A percentile compares a stretch with the other conserved stretches of the same genome.
These are phyloP conservation scores for Phocoena sinus DNA, from an alignment of 2,113 vertebrate genomes.

Conservation along the genomic window DNA sequence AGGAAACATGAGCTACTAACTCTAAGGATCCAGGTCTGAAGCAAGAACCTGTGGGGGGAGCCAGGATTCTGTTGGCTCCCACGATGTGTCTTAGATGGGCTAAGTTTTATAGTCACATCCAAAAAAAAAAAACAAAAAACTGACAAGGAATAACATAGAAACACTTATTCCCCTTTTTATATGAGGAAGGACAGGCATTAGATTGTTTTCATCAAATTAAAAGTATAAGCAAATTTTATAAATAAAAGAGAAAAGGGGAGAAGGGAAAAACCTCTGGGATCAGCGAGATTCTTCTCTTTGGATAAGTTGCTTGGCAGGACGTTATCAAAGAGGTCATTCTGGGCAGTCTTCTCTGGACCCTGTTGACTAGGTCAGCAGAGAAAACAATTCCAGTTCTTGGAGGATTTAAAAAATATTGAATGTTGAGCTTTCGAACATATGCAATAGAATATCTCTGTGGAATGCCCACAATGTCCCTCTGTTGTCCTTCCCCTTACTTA, in stretches of 20 bases:
- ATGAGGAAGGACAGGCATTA: not conserved
- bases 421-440: not conserved
- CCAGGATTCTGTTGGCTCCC: not conserved
- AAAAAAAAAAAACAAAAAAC: too few species aligned
- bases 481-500: not conserved
- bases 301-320: not conserved
- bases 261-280: not conserved
- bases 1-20: not conserved
- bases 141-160: not conserved
- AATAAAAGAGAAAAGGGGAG: not conserved
- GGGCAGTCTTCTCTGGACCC: not conserved
- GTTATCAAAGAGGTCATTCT: not conserved
- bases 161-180: not conserved
- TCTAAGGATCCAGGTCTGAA: not conserved
- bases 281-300: not conserved
- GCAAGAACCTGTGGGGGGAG: not conserved
- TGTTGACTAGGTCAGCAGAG: not conserved
- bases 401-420: not conserved
- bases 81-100: not conserved
- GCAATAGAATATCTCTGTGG: not conserved
- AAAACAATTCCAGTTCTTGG: not conserved
- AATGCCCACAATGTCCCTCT: not conserved
- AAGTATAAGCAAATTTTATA: not conserved
- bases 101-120: not conserved
- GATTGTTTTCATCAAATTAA: not conserved